Base-by-base conservation (phyloP, 2,888 invertebrate genomes). In the Ormyrus labotus region DNA sequence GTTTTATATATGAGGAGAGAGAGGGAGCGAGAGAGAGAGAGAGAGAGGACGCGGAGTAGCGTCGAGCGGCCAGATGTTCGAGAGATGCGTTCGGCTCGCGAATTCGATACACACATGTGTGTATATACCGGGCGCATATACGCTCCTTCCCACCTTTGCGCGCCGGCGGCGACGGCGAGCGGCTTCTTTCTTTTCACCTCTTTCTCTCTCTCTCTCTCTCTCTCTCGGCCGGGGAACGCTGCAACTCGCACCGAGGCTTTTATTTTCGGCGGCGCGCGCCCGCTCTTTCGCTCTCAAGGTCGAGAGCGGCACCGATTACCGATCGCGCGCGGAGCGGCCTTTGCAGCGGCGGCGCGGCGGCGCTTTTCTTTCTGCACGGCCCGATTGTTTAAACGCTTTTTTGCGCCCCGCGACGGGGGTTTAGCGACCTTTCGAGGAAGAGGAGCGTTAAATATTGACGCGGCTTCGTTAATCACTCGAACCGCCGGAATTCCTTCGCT, bases 1-100 rank as follows among this genome's bases (percentile, higher is more conserved):
- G 88, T 87, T 89, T 89, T 89, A 89, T 89, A 87, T 73, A 73
- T 77, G 65, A 50, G 47, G 45, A 67, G 45, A 45, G 63, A 50
- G 60, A 60, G 68, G 13, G 75, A 34, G 34, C 34, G 34, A 9
- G 64, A 70, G 63, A 50, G 51, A 61, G 68, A 57, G 70, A 64
- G 48, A 34, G 47, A 45, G 47, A n/a, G 68, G 65, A 50, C 9
- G 19, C 48, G 1, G 57, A 55, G 53, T 61, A 50, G 34, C 45
- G 47, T 34, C 34, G 19, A 34, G 11, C 6, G 61, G 9, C 4
- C 50, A 60, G 71, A 72, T 45, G 63, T 63, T 53, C 47, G 57
- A 64, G 19, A 65, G 73, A 73, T 65, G 73, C 73, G 58, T 74
- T 74, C 51, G 67, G 74, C 57, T 55, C 51, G 58, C 13, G n/a